Conservation (phyloP, 1,140 invertebrate species). For the Meloidogyne hapla region DNA sequence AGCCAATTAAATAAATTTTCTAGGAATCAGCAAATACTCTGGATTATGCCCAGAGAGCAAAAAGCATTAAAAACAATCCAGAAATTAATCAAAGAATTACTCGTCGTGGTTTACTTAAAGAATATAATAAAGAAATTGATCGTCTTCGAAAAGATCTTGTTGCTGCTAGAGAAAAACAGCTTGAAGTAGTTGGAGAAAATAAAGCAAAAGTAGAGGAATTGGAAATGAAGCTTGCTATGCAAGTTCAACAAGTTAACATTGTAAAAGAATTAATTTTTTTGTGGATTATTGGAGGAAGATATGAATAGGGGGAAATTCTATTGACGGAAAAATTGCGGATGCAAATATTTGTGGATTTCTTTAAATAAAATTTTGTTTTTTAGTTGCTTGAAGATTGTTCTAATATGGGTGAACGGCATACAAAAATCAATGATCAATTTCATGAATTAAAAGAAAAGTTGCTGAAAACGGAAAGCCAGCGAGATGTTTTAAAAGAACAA, state of each 20-base stretch:
- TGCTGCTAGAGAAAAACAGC: slow-evolving; percentile 73
- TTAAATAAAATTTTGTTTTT: not conserved
- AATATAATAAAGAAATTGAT: slow-evolving; percentile 88
- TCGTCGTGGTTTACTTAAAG: slow-evolving; percentile 77
- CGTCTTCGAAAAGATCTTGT: slow-evolving; percentile 77
- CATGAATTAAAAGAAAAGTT: too few species aligned
- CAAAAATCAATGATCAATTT: too few species aligned
- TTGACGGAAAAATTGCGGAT: too few species aligned
- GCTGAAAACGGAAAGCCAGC: too few species aligned
- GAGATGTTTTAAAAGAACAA: too few species aligned
- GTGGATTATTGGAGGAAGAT: too few species aligned
- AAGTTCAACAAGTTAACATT: slow-evolving; percentile 40
- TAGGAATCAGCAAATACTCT: slow-evolving; percentile 89
- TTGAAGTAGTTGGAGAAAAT: slow-evolving; percentile 76
- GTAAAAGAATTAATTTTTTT: too few species aligned
- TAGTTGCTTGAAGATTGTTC: slow-evolving; percentile 48
- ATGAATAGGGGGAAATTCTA: too few species aligned
- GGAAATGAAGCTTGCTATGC: slow-evolving; percentile 39
- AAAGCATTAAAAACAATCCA: slow-evolving; percentile 91
- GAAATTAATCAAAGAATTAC: slow-evolving; percentile 89
- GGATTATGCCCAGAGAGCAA: slow-evolving; percentile 90
- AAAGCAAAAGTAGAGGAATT: slow-evolving; percentile 47
- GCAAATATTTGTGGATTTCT: too few species aligned
- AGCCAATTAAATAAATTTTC: slow-evolving; percentile 33
- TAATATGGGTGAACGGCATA: too few species aligned